These are phyloP conservation scores for Megaustenia siamemsis DNA, from an alignment of 2,888 invertebrate genomes.

Conservation along the genomic window DNA sequence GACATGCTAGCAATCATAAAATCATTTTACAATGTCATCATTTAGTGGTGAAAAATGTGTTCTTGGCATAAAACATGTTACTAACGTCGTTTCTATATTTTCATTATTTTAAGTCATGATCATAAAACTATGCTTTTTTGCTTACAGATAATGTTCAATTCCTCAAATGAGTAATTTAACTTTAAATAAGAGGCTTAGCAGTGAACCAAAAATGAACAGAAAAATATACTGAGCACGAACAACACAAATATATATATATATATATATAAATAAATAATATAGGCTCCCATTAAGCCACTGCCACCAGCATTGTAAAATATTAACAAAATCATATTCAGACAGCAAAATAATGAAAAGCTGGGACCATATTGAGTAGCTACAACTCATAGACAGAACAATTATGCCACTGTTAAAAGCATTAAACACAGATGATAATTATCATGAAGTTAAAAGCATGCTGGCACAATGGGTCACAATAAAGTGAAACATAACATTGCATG, in stretches of 20 bases:
- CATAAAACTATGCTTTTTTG: no score
- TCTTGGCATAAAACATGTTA: no score
- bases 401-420: not conserved
- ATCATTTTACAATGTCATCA: no score
- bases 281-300: not conserved
- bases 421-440: not conserved
- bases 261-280: not conserved
- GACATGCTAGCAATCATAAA: no score
- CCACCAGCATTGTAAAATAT: not conserved
- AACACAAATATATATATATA: no score
- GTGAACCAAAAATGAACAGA: not conserved
- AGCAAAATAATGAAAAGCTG: not conserved
- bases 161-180: no score
- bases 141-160: no score
- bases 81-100: no score
- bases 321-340: not conserved
- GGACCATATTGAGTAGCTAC: not conserved
- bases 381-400: not conserved
- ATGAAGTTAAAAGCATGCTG: slow-evolving; percentile 12
- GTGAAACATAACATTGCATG: slow-evolving; percentile 1
- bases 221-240: not conserved
- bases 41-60: no score
- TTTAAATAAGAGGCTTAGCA: not conserved
- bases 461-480: not conserved
- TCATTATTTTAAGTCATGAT: no score